Evolutionary conservation across 1,140 invertebrate genomes (phyloP).

Genomic region (Cyrtorhinus lividipennis): DNA sequence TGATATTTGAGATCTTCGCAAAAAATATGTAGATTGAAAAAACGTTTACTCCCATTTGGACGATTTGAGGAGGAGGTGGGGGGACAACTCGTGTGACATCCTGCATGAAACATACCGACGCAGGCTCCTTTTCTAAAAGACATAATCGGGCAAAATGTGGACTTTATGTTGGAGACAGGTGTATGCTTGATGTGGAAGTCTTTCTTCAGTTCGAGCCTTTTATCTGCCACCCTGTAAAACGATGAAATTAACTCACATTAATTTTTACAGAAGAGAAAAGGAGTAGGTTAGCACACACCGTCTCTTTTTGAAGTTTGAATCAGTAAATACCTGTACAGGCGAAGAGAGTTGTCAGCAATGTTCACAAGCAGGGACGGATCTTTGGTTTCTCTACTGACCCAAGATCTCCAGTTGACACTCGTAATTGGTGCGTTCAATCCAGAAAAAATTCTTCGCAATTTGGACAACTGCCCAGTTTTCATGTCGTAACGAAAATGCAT

Average conservation of each 20-base stretch:
- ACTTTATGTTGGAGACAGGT: constrained; percentile 41
- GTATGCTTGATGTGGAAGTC: constrained; percentile 49
- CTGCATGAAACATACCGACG: constrained; percentile 47
- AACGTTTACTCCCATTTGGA: too few species aligned
- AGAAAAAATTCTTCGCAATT: constrained; percentile 46
- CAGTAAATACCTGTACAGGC: constrained; percentile 44
- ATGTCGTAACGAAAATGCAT: constrained; percentile 55
- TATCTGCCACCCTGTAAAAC: constrained; percentile 43
- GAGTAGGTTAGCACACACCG: too few species aligned
- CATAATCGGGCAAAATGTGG: constrained; percentile 74
- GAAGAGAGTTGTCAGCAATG: constrained; percentile 56
- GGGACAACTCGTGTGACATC: too few species aligned
- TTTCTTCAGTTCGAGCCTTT: constrained; percentile 46
- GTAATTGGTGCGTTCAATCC: constrained; percentile 47
- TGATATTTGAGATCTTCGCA: too few species aligned
- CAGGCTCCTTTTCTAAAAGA: constrained; percentile 64
- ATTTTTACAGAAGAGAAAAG: too few species aligned
- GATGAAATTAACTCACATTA: too few species aligned
- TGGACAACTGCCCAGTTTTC: constrained; percentile 52
- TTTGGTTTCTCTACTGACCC: constrained; percentile 59
- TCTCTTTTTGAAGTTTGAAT: too few species aligned
- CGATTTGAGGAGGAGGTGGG: too few species aligned
- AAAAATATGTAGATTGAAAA: too few species aligned
- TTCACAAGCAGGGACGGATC: constrained; percentile 67
- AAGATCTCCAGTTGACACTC: constrained; percentile 63